Evolutionary conservation across 92 coral and sea anemone species (phyloP).

Genomic region (Meandrina meandrites): DNA sequence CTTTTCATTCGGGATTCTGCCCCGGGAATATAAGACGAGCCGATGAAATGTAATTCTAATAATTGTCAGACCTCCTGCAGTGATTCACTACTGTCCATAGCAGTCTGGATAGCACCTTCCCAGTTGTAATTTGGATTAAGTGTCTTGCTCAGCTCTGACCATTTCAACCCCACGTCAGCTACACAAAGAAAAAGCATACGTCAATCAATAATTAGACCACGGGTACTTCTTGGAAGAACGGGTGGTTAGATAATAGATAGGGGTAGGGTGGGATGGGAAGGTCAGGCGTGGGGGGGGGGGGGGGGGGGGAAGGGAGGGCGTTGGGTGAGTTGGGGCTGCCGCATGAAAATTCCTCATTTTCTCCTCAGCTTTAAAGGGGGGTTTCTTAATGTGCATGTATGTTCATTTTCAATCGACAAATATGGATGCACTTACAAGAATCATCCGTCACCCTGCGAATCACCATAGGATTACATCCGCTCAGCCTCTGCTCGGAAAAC

Average conservation of each 20-base stretch:
- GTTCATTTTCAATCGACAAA: no score
- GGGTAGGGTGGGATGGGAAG: no score
- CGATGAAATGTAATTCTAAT: neutral
- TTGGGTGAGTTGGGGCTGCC: no score
- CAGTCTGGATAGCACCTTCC: constrained; percentile 43
- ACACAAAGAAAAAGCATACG: neutral
- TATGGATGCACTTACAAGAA: constrained; percentile 3
- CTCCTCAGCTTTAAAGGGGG: no score
- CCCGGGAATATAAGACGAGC: no score
- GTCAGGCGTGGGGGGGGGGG: no score
- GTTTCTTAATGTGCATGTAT: no score
- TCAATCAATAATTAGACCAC: neutral
- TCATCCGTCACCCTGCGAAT: constrained; percentile 44
- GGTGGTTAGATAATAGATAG: no score
- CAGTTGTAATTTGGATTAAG: constrained; percentile 84
- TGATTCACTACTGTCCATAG: constrained; percentile 4
- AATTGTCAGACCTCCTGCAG: constrained; percentile 13
- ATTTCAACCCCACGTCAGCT: constrained; percentile 65
- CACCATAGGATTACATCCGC: constrained; percentile 41
- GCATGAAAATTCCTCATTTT: no score
- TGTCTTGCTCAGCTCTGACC: constrained; percentile 61
- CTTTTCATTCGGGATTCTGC: no score
- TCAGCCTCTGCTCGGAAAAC: constrained; percentile 41
- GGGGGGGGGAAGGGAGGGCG: no score
- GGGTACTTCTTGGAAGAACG: no score